Conservation (phyloP, 2,888 invertebrate genomes). For the Athetis lepigone region DNA sequence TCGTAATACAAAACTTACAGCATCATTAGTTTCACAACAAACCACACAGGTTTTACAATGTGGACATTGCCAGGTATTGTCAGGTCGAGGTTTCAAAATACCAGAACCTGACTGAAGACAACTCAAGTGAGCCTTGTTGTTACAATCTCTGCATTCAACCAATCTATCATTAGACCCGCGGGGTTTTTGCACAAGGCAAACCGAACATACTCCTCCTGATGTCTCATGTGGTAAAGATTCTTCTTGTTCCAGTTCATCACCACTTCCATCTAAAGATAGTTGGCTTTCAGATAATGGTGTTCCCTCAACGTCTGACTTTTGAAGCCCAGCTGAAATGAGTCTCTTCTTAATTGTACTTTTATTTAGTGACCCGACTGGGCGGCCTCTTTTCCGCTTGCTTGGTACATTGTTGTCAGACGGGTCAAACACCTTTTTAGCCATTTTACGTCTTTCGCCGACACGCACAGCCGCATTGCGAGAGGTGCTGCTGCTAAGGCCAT, state of each 20-base stretch:
- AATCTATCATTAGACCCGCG: constrained; percentile 91
- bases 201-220: constrained; percentile 91
- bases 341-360: constrained; percentile 91
- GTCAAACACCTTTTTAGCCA: constrained; percentile 96
- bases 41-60: constrained; percentile 96
- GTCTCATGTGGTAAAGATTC: constrained; percentile 83
- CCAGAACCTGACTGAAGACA: constrained; percentile 93
- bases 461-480: constrained; percentile 84
- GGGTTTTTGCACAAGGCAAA: constrained; percentile 91
- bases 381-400: constrained; percentile 92
- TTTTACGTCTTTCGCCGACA: constrained; percentile 92
- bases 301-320: constrained; percentile 79
- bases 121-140: constrained; percentile 93
- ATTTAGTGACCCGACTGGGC: constrained; percentile 92
- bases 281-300: constrained; percentile 83
- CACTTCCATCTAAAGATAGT: constrained; percentile 84
- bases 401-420: constrained; percentile 96
- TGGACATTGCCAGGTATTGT: constrained; percentile 96
- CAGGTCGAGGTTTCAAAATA: constrained; percentile 91
- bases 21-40: constrained; percentile 94
- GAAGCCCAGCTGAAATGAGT: constrained; percentile 76
- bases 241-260: constrained; percentile 84
- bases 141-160: constrained; percentile 93
- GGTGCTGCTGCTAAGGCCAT: constrained; percentile 71
- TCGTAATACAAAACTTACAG: constrained; percentile 88